These are phyloP conservation scores for Tor tambroides DNA, from an alignment of 2,113 vertebrate species.

Conservation along the genomic window DNA sequence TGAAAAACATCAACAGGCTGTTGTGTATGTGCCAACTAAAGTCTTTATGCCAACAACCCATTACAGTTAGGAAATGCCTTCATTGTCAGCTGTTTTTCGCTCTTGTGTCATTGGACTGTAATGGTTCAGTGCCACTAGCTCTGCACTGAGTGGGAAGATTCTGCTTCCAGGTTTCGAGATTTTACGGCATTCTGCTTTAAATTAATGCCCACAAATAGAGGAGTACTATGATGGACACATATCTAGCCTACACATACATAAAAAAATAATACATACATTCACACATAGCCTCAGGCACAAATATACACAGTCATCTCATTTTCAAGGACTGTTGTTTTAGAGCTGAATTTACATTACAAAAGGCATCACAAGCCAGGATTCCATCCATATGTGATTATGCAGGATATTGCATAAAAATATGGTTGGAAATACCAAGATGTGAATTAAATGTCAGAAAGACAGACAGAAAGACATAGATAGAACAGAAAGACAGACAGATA, in stretches of 20 bases:
- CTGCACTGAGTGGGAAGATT: not conserved
- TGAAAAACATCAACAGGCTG: not conserved
- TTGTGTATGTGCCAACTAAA: not conserved
- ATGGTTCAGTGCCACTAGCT: constrained; percentile 9
- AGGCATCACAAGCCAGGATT: not conserved
- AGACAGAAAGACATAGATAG: not conserved
- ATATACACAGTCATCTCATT: not conserved
- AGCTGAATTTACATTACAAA: not conserved
- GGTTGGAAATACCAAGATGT: not conserved
- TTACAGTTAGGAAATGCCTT: constrained; percentile 2
- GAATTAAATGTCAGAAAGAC: not conserved
- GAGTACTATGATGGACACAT: not conserved
- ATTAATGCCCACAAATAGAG: not conserved
- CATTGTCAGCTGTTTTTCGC: constrained; percentile 1
- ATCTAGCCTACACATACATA: not conserved
- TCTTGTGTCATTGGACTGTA: not conserved
- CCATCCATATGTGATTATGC: not conserved
- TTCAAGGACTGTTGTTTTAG: not conserved
- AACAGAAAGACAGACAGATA: not conserved
- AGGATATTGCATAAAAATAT: not conserved
- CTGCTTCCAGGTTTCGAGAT: not conserved
- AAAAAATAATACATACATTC: not conserved
- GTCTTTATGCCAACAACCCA: not conserved
- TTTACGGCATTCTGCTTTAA: not conserved
- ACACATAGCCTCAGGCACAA: not conserved